Evolutionary conservation across 2,888 invertebrate species (phyloP), one percentile per base, ranked within the genome.

Genomic region (Drosophila paranaensis): DNA sequence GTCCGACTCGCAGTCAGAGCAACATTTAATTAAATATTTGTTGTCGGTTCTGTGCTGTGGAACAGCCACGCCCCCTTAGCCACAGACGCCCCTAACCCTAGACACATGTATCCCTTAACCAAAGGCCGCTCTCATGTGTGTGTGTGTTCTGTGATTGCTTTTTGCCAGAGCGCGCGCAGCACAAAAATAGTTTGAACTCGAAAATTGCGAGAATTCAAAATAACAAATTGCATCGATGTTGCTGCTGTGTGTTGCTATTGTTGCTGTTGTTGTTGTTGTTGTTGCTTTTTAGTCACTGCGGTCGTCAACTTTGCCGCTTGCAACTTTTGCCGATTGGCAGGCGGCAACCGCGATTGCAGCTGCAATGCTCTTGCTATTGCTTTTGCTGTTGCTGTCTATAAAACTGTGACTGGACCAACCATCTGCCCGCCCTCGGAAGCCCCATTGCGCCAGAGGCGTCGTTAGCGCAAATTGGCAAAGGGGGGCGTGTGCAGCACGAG

Each of bases 121-220:
- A 62, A 43, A 60, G 66, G 65, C 62, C 72, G 30, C 30, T 70
- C 70, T 77, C 53, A 20, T 20, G 16, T 33, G 58, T 20, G 16
- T 33, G 58, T 63, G 66, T 64, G 68, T 65, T 69, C 64, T 74
- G 73, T 69, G 79, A 84, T 83, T 76, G 76, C 75, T 71, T 74
- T 79, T 79, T 67, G 65, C 60, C 63, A 35, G 55, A 16, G 39
- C 58, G 53, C 27, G 37, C 62, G 27, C 27, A 6, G 53, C 48
- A 45, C 74, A 69, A 67, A 82, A 84, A 85, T 82, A 77, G 84
- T 82, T 84, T 60, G 61, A 76, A 63, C 60, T 82, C 71, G 71
- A 74, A 88, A 88, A 88, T 85, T 80, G 84, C 81, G 55, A 74
- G 81, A 84, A 88, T 84, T 82, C 86, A 88, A 88, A 84, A 85